A percentile compares a stretch with the other conserved stretches of the same genome.
Conservation (phyloP, 2,888 invertebrate species). For the Euplagia quadripunctaria region DNA sequence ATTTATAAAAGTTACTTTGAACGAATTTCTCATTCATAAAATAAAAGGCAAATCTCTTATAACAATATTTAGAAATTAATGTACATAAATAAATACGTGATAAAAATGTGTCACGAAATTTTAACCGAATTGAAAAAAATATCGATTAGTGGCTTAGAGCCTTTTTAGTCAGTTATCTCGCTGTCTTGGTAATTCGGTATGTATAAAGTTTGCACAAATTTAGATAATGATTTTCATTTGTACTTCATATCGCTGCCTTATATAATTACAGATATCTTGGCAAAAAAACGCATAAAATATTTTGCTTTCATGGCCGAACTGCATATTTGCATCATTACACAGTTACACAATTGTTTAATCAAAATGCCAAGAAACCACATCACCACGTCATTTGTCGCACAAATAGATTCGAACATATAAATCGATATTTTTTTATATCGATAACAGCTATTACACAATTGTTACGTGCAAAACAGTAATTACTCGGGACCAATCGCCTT, state of each 20-base stretch:
- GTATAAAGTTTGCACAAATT: too few species aligned
- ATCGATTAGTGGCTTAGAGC: neutral
- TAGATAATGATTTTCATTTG: neutral
- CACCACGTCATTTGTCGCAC: constrained; percentile 46
- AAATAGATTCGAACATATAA: constrained; percentile 56
- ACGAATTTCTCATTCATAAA: too few species aligned
- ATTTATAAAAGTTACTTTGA: too few species aligned
- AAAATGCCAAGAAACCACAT: constrained; percentile 52
- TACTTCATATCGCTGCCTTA: neutral
- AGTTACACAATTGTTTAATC: constrained; percentile 49
- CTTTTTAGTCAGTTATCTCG: too few species aligned
- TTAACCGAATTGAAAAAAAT: too few species aligned
- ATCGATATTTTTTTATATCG: constrained; percentile 63
- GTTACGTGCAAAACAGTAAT: constrained; percentile 81
- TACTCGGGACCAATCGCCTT: constrained; percentile 73
- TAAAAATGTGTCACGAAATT: too few species aligned
- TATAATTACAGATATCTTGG: neutral
- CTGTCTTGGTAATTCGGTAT: too few species aligned
- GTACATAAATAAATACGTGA: too few species aligned
- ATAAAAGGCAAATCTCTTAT: too few species aligned
- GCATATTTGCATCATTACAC: constrained; percentile 24
- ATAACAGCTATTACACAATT: constrained; percentile 73
- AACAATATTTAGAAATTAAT: too few species aligned
- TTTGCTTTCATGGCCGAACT: constrained; percentile 36
- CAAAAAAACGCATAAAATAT: constrained; percentile 24